Evolutionary conservation across 2,888 invertebrate species (phyloP).

Genomic region (Orgyia antiqua): DNA sequence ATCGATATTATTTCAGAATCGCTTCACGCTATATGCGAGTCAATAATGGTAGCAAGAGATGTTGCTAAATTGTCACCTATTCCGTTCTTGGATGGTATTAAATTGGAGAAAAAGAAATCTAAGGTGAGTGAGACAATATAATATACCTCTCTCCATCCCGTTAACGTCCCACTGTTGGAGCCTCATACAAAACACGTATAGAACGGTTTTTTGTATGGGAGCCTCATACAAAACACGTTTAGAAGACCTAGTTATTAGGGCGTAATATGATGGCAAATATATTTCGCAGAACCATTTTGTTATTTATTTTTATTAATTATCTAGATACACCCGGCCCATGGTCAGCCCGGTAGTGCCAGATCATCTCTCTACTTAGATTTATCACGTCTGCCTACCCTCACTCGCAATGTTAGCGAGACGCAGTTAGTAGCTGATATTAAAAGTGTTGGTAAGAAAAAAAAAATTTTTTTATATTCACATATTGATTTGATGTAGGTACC

Average conservation of each 20-base stretch:
- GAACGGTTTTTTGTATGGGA: too few species aligned
- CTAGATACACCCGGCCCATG: constrained; percentile 51
- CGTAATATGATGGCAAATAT: too few species aligned
- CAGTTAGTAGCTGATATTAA: constrained; percentile 88
- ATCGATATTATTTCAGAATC: constrained; percentile 82
- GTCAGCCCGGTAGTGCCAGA: constrained; percentile 51
- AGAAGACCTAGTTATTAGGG: too few species aligned
- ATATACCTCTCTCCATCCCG: too few species aligned
- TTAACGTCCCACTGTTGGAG: too few species aligned
- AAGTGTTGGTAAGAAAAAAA: constrained; percentile 79
- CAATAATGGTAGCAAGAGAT: constrained; percentile 88
- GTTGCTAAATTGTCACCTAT: constrained; percentile 82
- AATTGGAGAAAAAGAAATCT: constrained; percentile 83
- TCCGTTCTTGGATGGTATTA: constrained; percentile 82
- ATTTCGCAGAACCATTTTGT: background rate
- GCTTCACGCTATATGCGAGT: constrained; percentile 91
- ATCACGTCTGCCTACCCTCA: constrained; percentile 80
- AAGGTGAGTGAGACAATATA: constrained; percentile 57
- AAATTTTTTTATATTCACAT: background rate
- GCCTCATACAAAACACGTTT: too few species aligned
- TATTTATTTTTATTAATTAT: background rate
- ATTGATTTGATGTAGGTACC: too few species aligned
- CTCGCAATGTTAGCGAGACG: constrained; percentile 93
- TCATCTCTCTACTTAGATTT: constrained; percentile 81
- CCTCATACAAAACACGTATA: too few species aligned